These are phyloP conservation scores for Diaphora mendica DNA, from an alignment of 2,888 invertebrate species.

Conservation along the genomic window DNA sequence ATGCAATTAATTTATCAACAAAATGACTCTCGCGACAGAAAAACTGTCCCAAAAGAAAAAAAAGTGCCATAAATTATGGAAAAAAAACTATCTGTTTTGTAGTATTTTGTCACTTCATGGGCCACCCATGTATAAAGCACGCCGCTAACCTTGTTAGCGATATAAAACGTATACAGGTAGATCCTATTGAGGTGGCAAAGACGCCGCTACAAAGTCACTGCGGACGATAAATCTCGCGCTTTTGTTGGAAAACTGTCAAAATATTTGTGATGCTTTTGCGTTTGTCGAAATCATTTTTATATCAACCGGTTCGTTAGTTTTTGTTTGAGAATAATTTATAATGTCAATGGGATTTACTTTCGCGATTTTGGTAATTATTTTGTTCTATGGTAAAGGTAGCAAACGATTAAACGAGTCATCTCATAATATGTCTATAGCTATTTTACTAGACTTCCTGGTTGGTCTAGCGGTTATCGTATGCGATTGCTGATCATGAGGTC, in stretches of 20 bases:
- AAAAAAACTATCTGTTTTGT: conserved; percentile 37
- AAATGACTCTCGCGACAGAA: conserved; percentile 29
- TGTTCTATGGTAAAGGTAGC: too few relatives aligned
- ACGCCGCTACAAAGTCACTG: conserved; percentile 50
- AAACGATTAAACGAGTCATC: too few relatives aligned
- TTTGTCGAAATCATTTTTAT: conserved; percentile 14
- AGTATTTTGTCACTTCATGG: conserved; percentile 49
- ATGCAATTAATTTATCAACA: conserved; percentile 51
- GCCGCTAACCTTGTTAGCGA: conserved; percentile 34
- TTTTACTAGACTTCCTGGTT: too few relatives aligned
- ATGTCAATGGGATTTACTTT: neutral
- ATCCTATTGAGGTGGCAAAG: conserved; percentile 33
- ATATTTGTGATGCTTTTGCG: conserved; percentile 39
- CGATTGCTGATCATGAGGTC: too few relatives aligned
- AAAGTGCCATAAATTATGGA: conserved; percentile 39
- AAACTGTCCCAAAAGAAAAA: conserved; percentile 22
- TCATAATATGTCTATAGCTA: too few relatives aligned
- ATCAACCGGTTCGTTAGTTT: neutral
- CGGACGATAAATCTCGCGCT: conserved; percentile 45
- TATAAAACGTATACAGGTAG: conserved; percentile 34
- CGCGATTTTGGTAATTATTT: too few relatives aligned
- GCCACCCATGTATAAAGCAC: conserved; percentile 45
- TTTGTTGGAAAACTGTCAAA: conserved; percentile 52
- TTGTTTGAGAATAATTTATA: neutral
- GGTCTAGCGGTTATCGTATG: too few relatives aligned